Evolutionary conservation across 2,888 invertebrate genomes (phyloP), one percentile per base, ranked within the genome.

Genomic region (Nemotelus pantherinus): DNA sequence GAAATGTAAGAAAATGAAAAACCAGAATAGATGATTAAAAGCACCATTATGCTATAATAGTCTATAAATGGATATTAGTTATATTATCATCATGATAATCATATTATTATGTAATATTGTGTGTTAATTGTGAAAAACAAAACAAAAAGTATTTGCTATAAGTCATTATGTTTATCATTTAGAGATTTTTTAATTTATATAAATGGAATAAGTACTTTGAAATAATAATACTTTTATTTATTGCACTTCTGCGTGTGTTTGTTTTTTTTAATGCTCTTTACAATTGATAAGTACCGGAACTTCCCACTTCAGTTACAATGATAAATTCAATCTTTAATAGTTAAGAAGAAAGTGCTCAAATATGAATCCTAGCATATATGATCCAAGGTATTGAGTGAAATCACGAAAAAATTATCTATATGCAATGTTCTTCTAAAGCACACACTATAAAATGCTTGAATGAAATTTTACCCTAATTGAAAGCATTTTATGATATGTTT

Each of bases 201-300:
- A 70, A 41, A 68, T 53, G 47, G 45, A 72, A 72, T n/a, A 45
- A 71, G 58, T 25, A 71, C 57, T 25, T 25, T 57, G 45, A 72
- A 72, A 72, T 58, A 72, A 58, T 72, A 72, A 57, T 25, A 25
- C 44, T 72, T 58, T 58, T 72, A 72, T 57, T 72, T 58, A 72
- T 72, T 72, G 47, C 72, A 72, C 55, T 70, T 43, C 39, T 43
- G 25, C 25, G 25, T 25, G 25, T 25, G 25, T 43, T 70, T 39
- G 70, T 70, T 70, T 70, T 55, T 55, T 55, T 70, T 70, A 41
- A 41, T 70, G 50, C 4, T 25, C 4, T 63, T 43, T 5, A 43
- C 5, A 63, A 41, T 53, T 53, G 43, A 63, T 41, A 5, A 41
- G 43, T 63, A 63, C 25, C 25, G 25, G 25, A 25, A 25, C 25